Evolutionary conservation across 2,797 vertebrate species (phyloP), one percentile per base, ranked within the genome.

Genomic region (Bradypodion pumilum): DNA sequence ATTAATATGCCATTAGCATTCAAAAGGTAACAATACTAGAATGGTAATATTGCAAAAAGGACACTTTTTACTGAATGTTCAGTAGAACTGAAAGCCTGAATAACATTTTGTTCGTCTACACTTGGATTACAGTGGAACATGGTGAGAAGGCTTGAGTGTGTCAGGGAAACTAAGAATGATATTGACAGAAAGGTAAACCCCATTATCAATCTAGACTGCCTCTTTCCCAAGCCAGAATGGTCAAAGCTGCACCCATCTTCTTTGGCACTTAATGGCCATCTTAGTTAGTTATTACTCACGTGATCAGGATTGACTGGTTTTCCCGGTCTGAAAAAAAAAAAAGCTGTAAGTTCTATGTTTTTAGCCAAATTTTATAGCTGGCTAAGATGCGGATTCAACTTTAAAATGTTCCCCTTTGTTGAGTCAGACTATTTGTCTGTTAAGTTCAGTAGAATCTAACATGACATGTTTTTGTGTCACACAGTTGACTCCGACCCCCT

Each of bases 301-400:
- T 95, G 89, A 95, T 94, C 60, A 95, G 89, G 87, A 95, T 92
- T 35, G 95, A 95, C 86, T 95, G 92, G 85, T 95, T 95, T 75
- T 95, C 95, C 66, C 92, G 90, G 83, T 95, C 95, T 95, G 91
- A 78, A 94, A 73, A 7, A 59, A 23, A 19, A 70, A 46, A 70
- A 40, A 70, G 27, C 12, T 80, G 19, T 80, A 27, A 63, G 42
- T 35, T 46, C 7, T 32, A 1, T 44, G 21, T 40, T 42, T n/a
- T 69, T 35, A 66, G n/a, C 32, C 29, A n/a, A n/a, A n/a, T n/a
- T n/a, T n/a, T n/a, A n/a, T n/a, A n/a, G 25, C 59, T 0, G n/a
- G 12, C n/a, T 37, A 46, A 69, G 40, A 15, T 29, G 9, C 27
- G 35, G 40, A 23, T 72, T 81, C 4, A 60, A 29, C 37, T 72